Evolutionary conservation across 1,140 invertebrate species (phyloP).

Genomic region (Drosophila micromelanica): DNA sequence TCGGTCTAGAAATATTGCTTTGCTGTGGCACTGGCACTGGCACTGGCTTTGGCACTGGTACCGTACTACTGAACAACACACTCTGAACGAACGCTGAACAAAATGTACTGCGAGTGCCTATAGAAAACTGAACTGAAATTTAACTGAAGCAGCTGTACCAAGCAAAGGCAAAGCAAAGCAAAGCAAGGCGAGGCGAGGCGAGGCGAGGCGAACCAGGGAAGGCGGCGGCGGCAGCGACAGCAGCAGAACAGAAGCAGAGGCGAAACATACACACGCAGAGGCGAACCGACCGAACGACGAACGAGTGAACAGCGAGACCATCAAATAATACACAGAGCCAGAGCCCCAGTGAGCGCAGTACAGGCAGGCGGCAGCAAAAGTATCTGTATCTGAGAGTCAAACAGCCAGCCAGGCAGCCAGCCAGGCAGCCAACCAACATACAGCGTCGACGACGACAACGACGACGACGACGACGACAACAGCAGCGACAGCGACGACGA

Average conservation of each 20-base stretch:
- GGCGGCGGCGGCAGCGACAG: neutral
- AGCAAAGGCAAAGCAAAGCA: constrained; percentile 43
- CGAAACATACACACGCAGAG: constrained; percentile 33
- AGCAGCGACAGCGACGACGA: neutral
- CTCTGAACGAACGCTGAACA: constrained; percentile 50
- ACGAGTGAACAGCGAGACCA: constrained; percentile 79
- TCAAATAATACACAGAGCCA: constrained; percentile 67
- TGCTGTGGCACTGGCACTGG: constrained; percentile 42
- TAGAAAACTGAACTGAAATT: constrained; percentile 82
- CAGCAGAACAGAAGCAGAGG: constrained; percentile 48
- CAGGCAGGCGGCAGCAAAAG: constrained; percentile 56
- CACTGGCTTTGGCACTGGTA: constrained; percentile 16
- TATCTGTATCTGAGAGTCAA: constrained; percentile 64
- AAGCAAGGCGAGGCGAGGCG: constrained; percentile 15
- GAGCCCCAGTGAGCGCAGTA: constrained; percentile 51
- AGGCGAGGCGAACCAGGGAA: constrained; percentile 14
- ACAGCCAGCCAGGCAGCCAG: constrained; percentile 43
- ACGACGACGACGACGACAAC: constrained; percentile 12
- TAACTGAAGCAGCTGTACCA: constrained; percentile 82
- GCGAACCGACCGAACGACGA: constrained; percentile 59
- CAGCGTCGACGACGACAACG: constrained; percentile 39
- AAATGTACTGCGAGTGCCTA: constrained; percentile 73
- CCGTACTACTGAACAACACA: constrained; percentile 50
- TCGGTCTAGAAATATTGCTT: constrained; percentile 59
- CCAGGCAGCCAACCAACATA: constrained; percentile 65